These are phyloP conservation scores for Bacillus rossius DNA, from an alignment of 1,140 invertebrate species.

Conservation along the genomic window DNA sequence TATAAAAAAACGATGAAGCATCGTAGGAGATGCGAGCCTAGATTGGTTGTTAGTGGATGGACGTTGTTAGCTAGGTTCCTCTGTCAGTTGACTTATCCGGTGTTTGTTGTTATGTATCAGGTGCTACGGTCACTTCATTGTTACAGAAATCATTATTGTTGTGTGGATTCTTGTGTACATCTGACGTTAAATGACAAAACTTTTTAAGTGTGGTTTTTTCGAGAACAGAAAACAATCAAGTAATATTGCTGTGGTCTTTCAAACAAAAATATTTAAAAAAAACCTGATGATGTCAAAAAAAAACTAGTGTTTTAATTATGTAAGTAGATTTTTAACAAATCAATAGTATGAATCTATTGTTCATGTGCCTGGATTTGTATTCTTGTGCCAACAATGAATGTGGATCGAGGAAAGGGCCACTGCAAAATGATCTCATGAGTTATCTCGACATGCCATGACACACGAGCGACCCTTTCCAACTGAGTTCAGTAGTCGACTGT, in stretches of 20 bases:
- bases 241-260: constrained; percentile 24
- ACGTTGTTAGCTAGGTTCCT: constrained; percentile 21
- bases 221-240: constrained; percentile 22
- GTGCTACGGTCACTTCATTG: constrained; percentile 30
- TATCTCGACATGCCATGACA: neutral
- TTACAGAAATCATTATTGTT: constrained; percentile 28
- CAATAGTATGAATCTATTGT: constrained; percentile 23
- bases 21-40: neutral
- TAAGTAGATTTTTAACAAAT: constrained; percentile 23
- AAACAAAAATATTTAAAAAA: constrained; percentile 15
- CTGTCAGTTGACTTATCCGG: constrained; percentile 25
- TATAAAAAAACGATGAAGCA: constrained; percentile 1
- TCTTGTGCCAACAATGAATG: constrained; percentile 20
- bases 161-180: constrained; percentile 26
- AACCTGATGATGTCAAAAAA: constrained; percentile 19
- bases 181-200: constrained; percentile 9
- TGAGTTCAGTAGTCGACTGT: constrained; percentile 9
- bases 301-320: constrained; percentile 21
- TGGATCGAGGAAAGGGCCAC: constrained; percentile 7
- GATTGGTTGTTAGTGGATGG: constrained; percentile 13
- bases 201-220: constrained; percentile 20
- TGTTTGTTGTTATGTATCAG: constrained; percentile 30
- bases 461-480: constrained; percentile 6
- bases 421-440: constrained; percentile 19
- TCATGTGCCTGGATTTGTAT: constrained; percentile 24